Evolutionary conservation across 2,888 invertebrate species (phyloP), one percentile per base, ranked within the genome.

Genomic region (Amphipoea oculea): DNA sequence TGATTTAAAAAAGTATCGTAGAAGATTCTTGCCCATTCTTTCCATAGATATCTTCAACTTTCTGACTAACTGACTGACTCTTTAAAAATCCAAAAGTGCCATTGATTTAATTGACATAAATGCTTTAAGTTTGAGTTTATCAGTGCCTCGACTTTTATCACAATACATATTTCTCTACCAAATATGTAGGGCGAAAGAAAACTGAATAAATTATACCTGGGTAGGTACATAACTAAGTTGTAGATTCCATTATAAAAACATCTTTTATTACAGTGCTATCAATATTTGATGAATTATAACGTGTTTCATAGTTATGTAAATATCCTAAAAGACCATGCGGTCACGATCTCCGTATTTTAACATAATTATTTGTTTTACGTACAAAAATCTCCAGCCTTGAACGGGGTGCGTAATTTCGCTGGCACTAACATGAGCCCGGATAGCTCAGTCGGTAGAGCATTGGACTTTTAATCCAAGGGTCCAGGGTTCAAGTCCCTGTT

Each of bases 391-490:
- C 4, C 51, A 77, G 60, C 76, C 66, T 69, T n/a, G 60, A 40
- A 60, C 11, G 0, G 74, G 23, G 76, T 85, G 48, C 40, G 65
- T 85, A 89, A 91, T 92, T 95, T 95, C 91, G 65, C 0, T 0
- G 0, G 0, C 0, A 0, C 0, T 0, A 0, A 0, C 14, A 92
- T 60, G 85, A 93, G 97, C 97, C 97, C 97, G 97, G 97, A 97
- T 97, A 97, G 97, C 97, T 97, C 97, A 97, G 97, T 97, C 97
- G 97, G 97, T 97, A 97, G 97, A 97, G 97, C 96, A 96, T 97
- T 96, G 96, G 96, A 96, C 96, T 96, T 96, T 96, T 97, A 97
- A 96, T 97, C 97, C 96, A 96, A 97, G 97, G 97, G 97, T 97
- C 96, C 96, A 97, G 97, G 97, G 97, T 97, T 97, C 97, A 97